Percentiles rank a stretch among this genome's conserved stretches.
phyloP scores from a whole-genome alignment of 2,888 invertebrate genomes.

The Apocheima hispidaria region DNA sequence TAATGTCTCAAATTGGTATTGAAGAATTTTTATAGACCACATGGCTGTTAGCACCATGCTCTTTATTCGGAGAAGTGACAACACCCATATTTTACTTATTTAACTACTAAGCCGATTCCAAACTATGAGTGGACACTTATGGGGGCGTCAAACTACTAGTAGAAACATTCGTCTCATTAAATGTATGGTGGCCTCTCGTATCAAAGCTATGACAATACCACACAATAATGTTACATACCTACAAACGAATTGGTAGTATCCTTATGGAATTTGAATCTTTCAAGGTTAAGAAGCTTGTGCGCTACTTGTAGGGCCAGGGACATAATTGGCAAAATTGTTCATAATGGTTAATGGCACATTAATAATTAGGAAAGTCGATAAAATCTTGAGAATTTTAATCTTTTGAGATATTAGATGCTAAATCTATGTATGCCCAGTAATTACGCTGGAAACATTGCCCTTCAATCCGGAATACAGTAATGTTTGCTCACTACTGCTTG shows the following conservation, averaged over 20 bases:
- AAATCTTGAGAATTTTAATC: too few relatives aligned
- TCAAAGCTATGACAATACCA: constrained; percentile 21
- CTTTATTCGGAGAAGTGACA: constrained; percentile 58
- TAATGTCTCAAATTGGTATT: constrained; percentile 56
- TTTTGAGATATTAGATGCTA: too few relatives aligned
- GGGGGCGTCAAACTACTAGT: constrained; percentile 63
- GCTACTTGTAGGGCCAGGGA: background rate
- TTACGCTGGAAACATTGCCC: too few relatives aligned
- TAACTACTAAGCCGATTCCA: constrained; percentile 61
- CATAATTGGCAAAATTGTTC: too few relatives aligned
- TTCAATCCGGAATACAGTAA: too few relatives aligned
- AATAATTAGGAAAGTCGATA: too few relatives aligned
- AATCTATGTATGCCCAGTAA: too few relatives aligned
- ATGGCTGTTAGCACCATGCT: constrained; percentile 44
- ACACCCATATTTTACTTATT: constrained; percentile 68
- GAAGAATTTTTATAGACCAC: constrained; percentile 62
- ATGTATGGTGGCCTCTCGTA: constrained; percentile 40
- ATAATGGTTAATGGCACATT: too few relatives aligned
- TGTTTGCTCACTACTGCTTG: too few relatives aligned
- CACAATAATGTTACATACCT: constrained; percentile 26
- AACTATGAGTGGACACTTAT: constrained; percentile 64
- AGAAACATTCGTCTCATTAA: constrained; percentile 60
- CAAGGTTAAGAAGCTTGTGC: constrained; percentile 8
- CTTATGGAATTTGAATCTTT: constrained; percentile 11
- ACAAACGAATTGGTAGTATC: constrained; percentile 5